phyloP scores from a whole-genome alignment of 2,888 invertebrate species.

The Orchesella flavescens region DNA sequence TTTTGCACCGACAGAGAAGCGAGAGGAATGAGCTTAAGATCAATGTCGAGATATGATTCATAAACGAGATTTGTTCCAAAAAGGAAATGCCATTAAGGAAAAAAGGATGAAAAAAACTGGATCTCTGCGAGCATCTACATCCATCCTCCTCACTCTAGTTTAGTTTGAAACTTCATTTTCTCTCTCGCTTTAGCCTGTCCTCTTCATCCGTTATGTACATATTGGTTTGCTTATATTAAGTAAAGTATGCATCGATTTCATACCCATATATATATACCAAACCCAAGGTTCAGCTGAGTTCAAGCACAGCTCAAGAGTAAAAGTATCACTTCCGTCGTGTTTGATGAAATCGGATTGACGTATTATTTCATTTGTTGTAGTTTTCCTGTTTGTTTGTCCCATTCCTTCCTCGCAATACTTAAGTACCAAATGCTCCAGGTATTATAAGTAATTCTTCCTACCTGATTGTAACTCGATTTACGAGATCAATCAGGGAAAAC shows the following conservation, averaged over 20 bases:
- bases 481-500: slow-evolving; percentile 39
- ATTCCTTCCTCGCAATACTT: not conserved
- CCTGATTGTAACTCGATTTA: slow-evolving; percentile 61
- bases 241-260: slow-evolving; percentile 1
- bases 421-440: not conserved
- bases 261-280: too few species aligned
- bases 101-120: slow-evolving; percentile 16
- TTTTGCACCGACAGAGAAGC: slow-evolving; percentile 11
- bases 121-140: not conserved
- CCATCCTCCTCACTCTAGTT: too few species aligned
- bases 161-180: not conserved
- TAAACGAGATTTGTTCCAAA: slow-evolving; percentile 44
- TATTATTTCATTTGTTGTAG: slow-evolving; percentile 57
- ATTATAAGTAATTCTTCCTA: slow-evolving; percentile 34
- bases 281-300: not conserved
- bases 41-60: slow-evolving; percentile 58
- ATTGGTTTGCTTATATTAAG: not conserved
- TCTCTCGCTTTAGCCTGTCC: not conserved
- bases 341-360: slow-evolving; percentile 61
- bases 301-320: slow-evolving; percentile 1
- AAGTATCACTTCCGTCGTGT: slow-evolving; percentile 59
- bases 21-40: slow-evolving; percentile 56
- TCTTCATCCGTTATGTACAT: not conserved
- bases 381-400: slow-evolving; percentile 53
- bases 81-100: slow-evolving; percentile 58